phyloP scores from a whole-genome alignment of 2,797 vertebrate genomes.

The Leuciscus waleckii region DNA sequence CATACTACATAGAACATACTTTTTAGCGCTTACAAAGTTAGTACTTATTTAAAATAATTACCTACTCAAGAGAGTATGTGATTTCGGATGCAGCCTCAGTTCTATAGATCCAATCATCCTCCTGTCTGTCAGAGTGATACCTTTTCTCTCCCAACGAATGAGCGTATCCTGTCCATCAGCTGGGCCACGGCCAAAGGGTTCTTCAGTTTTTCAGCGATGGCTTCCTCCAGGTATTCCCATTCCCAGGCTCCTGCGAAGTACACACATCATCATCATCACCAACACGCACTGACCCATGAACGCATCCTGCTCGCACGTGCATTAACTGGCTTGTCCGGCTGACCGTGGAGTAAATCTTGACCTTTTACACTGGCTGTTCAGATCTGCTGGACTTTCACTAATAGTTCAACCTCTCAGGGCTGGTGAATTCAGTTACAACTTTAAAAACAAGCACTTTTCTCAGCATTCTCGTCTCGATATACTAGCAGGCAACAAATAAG shows the following conservation, averaged over 20 bases:
- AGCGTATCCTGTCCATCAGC: constrained; percentile 90
- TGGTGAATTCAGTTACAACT: not conserved
- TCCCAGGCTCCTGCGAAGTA: constrained; percentile 86
- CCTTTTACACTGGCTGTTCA: constrained; percentile 2
- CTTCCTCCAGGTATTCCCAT: constrained; percentile 91
- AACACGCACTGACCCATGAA: constrained; percentile 39
- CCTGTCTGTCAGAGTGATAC: constrained; percentile 62
- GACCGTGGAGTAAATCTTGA: constrained; percentile 16
- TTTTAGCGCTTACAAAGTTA: not conserved
- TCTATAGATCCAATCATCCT: not conserved
- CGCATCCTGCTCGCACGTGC: constrained; percentile 26
- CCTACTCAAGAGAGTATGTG: not conserved
- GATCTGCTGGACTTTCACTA: constrained; percentile 25
- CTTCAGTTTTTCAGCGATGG: constrained; percentile 90
- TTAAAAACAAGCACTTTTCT: not conserved
- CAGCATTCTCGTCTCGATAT: not conserved
- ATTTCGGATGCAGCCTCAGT: constrained; percentile 3
- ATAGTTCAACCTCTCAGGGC: constrained; percentile 3
- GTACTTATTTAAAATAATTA: constrained; percentile 4
- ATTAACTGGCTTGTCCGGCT: constrained; percentile 32
- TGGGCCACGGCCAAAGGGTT: constrained; percentile 85
- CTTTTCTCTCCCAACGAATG: constrained; percentile 86
- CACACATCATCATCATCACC: constrained; percentile 42
- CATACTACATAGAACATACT: not conserved
- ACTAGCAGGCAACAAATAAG: not conserved